Evolutionary conservation across 2,113 vertebrate genomes (phyloP).

Genomic region (Otis tarda): DNA sequence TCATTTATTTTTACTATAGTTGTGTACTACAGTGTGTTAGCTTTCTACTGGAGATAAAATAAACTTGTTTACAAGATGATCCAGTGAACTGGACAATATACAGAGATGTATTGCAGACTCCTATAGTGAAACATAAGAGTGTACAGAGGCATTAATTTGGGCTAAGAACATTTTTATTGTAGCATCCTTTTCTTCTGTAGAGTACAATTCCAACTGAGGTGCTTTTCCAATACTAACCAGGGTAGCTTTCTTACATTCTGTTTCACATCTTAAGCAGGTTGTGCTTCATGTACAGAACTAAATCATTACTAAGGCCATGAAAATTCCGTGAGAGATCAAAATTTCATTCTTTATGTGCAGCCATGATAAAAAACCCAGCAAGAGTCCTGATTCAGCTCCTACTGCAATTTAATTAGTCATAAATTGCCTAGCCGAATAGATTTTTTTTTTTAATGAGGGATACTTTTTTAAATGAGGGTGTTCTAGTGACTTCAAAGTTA

Average conservation of each 20-base stretch:
- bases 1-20: background rate
- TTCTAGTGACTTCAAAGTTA: slow-evolving; percentile 9
- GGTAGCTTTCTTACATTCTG: background rate
- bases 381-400: background rate
- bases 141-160: background rate
- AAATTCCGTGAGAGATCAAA: background rate
- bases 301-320: background rate
- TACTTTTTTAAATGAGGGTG: background rate
- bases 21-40: background rate
- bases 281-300: background rate
- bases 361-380: background rate
- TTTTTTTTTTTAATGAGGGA: background rate
- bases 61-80: background rate
- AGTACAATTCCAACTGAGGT: background rate
- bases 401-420: background rate
- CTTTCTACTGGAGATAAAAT: background rate
- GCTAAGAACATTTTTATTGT: background rate
- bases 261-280: background rate
- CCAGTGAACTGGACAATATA: background rate
- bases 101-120: background rate
- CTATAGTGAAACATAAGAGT: background rate
- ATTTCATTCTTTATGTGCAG: background rate
- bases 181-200: background rate
- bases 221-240: background rate
- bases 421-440: background rate